These are phyloP conservation scores for Antennarius maculatus DNA, from an alignment of 2,797 vertebrate genomes.

Conservation along the genomic window DNA sequence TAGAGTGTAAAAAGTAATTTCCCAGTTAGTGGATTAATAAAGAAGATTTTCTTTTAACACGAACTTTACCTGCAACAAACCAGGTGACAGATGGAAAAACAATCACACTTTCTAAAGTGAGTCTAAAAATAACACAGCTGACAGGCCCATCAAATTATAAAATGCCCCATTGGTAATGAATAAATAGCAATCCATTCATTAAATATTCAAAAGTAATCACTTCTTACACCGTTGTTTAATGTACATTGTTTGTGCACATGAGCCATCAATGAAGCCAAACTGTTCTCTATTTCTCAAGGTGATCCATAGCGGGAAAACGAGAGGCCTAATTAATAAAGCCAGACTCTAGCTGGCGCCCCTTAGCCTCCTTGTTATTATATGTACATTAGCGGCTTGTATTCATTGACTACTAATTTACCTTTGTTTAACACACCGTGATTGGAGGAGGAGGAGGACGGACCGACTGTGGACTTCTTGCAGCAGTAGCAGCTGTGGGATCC, in stretches of 20 bases:
- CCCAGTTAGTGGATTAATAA: too few species aligned
- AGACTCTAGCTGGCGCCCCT: slow-evolving; percentile 50
- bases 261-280: slow-evolving; percentile 41
- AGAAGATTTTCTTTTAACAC: too few species aligned
- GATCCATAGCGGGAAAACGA: slow-evolving; percentile 67
- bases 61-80: too few species aligned
- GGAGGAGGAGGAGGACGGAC: slow-evolving; percentile 17
- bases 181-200: slow-evolving; percentile 12
- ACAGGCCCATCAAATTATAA: too few species aligned
- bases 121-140: too few species aligned
- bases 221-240: slow-evolving; percentile 38
- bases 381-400: slow-evolving; percentile 73
- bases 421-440: slow-evolving; percentile 37
- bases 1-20: too few species aligned
- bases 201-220: slow-evolving; percentile 55
- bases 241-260: slow-evolving; percentile 26
- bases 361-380: slow-evolving; percentile 70
- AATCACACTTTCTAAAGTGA: too few species aligned
- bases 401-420: slow-evolving; percentile 69
- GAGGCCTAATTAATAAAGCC: slow-evolving; percentile 70
- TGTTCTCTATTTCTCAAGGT: slow-evolving; percentile 62
- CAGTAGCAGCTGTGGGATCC: slow-evolving; percentile 40
- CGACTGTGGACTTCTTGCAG: slow-evolving; percentile 7
- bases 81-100: too few species aligned
- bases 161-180: too few species aligned